These are phyloP conservation scores for Nothoprocta pentlandii DNA, from an alignment of 2,113 vertebrate species.

Conservation along the genomic window DNA sequence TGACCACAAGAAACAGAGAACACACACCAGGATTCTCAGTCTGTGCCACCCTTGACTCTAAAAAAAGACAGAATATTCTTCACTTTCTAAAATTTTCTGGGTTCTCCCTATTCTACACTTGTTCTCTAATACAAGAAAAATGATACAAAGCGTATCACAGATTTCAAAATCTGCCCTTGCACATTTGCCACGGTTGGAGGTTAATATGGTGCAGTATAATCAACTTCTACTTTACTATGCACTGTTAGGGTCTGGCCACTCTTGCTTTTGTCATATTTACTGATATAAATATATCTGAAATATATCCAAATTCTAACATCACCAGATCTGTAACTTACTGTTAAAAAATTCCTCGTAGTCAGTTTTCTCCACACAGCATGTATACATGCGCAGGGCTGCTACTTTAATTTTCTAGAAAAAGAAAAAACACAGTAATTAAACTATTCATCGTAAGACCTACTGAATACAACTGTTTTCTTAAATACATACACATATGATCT, in stretches of 20 bases:
- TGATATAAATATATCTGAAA: not conserved
- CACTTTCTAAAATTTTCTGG: not conserved
- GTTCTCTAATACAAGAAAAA: not conserved
- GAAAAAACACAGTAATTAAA: conserved; percentile 54
- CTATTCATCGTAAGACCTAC: not conserved
- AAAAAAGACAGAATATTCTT: not conserved
- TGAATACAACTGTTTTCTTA: not conserved
- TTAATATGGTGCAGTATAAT: not conserved
- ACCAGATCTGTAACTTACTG: conserved; percentile 82
- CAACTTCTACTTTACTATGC: not conserved
- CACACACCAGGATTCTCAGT: not conserved
- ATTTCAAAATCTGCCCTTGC: not conserved
- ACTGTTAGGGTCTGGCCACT: not conserved
- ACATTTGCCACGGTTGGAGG: not conserved
- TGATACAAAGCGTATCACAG: not conserved
- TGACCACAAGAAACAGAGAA: not conserved
- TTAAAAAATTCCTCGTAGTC: conserved; percentile 96
- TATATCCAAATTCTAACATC: not conserved
- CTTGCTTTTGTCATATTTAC: not conserved
- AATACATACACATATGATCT: not conserved
- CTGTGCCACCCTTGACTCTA: not conserved
- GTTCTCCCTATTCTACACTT: not conserved
- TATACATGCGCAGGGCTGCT: conserved; percentile 97
- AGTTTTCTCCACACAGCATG: conserved; percentile 95
- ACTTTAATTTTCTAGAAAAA: conserved; percentile 94